Conservation (phyloP, 1,140 invertebrate species). For the Liolophura sinensis region DNA sequence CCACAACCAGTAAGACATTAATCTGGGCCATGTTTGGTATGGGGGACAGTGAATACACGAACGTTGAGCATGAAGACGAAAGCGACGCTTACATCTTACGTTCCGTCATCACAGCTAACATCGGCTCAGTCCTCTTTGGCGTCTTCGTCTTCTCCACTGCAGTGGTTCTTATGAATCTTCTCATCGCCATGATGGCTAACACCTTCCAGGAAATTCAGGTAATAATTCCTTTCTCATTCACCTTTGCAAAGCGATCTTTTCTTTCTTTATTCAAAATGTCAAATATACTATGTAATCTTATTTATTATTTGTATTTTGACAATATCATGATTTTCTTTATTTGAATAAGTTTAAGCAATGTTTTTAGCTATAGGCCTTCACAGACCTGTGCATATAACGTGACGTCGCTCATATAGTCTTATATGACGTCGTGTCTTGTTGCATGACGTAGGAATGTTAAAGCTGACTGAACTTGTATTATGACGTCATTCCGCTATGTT, state of each 20-base stretch:
- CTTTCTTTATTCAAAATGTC: not conserved
- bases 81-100: constrained; percentile 22
- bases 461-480: too few relatives aligned
- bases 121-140: constrained; percentile 74
- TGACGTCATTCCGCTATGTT: too few relatives aligned
- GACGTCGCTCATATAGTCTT: too few relatives aligned
- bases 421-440: too few relatives aligned
- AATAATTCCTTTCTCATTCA: not conserved
- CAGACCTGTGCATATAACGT: too few relatives aligned
- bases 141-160: constrained; percentile 95
- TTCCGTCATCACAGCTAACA: constrained; percentile 8
- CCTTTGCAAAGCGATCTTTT: not conserved
- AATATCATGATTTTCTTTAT: too few relatives aligned
- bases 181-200: constrained; percentile 99
- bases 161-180: constrained; percentile 95
- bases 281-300: too few relatives aligned
- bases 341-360: too few relatives aligned
- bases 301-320: too few relatives aligned
- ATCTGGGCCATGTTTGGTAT: constrained; percentile 39
- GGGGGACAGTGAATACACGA: constrained; percentile 20
- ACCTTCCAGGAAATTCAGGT: constrained; percentile 96
- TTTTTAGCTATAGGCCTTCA: too few relatives aligned
- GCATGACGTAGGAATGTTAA: too few relatives aligned
- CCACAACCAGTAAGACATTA: constrained; percentile 24
- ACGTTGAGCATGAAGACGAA: constrained; percentile 20